phyloP scores from a whole-genome alignment of 2,113 vertebrate species.

The Emydura subglobosa region DNA sequence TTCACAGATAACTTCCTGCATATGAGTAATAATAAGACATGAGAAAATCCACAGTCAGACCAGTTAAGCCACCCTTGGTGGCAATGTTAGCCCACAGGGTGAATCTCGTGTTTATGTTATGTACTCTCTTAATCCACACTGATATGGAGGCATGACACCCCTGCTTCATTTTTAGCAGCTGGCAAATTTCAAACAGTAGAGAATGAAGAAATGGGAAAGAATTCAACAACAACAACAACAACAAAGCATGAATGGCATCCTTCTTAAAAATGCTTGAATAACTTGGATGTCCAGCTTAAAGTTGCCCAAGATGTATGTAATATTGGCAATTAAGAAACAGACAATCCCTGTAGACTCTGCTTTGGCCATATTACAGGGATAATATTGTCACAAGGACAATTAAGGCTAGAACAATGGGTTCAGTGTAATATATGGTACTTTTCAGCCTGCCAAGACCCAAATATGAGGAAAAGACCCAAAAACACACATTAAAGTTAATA shows the following conservation, averaged over 20 bases:
- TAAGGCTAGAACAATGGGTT: background rate
- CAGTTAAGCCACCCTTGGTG: background rate
- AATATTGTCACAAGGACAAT: constrained; percentile 9
- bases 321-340: background rate
- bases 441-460: background rate
- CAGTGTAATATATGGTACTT: fast-evolving
- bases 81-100: background rate
- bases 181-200: background rate
- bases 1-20: fast-evolving
- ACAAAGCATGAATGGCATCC: background rate
- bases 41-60: background rate
- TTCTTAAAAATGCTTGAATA: background rate
- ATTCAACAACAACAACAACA: background rate
- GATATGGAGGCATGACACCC: background rate
- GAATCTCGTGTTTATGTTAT: background rate
- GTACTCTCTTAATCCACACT: background rate
- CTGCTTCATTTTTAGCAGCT: fast-evolving
- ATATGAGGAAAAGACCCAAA: constrained; percentile 8
- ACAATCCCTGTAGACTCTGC: background rate
- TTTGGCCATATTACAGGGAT: constrained; percentile 2
- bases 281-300: background rate
- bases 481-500: background rate
- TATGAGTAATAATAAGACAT: fast-evolving
- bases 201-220: background rate
- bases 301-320: background rate